phyloP scores from a whole-genome alignment of 1,140 invertebrate genomes.

The Anthonomus grandis region DNA sequence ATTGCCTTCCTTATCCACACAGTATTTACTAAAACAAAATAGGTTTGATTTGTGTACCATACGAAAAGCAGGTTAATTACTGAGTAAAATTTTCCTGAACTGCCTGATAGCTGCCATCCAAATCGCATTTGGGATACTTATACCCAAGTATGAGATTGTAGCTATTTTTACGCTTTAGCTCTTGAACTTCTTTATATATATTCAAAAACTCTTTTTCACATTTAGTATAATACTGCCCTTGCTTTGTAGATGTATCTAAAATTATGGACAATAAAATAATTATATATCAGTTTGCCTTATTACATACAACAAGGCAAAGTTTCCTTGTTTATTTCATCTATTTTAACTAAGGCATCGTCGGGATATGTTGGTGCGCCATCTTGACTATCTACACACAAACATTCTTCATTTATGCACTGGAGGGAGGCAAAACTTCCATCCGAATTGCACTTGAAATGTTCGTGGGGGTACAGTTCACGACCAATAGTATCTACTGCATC shows the following conservation, averaged over 20 bases:
- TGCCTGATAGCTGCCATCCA: conserved; percentile 54
- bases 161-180: conserved; percentile 40
- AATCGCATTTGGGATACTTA: conserved; percentile 50
- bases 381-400: conserved; percentile 54
- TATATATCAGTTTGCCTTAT: neutral
- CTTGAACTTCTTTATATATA: conserved; percentile 40
- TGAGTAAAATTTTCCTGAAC: conserved; percentile 38
- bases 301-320: conserved; percentile 56
- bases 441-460: conserved; percentile 50
- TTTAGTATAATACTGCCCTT: conserved; percentile 48
- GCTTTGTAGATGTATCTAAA: conserved; percentile 33
- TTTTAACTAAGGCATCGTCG: conserved; percentile 43
- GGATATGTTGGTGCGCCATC: conserved; percentile 48
- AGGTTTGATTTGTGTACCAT: neutral
- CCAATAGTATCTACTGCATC: conserved; percentile 39
- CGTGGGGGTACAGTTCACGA: conserved; percentile 30
- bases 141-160: conserved; percentile 45
- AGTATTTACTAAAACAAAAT: conserved; percentile 52
- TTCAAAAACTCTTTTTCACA: conserved; percentile 50
- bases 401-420: conserved; percentile 54
- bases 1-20: conserved; percentile 52
- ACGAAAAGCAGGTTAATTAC: conserved; percentile 18
- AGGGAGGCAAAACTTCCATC: conserved; percentile 57
- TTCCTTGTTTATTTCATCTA: conserved; percentile 45
- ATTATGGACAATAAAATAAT: neutral